Evolutionary conservation across 2,113 vertebrate genomes (phyloP), one percentile per base, ranked within the genome.

Genomic region (Neotragus pygmaeus): DNA sequence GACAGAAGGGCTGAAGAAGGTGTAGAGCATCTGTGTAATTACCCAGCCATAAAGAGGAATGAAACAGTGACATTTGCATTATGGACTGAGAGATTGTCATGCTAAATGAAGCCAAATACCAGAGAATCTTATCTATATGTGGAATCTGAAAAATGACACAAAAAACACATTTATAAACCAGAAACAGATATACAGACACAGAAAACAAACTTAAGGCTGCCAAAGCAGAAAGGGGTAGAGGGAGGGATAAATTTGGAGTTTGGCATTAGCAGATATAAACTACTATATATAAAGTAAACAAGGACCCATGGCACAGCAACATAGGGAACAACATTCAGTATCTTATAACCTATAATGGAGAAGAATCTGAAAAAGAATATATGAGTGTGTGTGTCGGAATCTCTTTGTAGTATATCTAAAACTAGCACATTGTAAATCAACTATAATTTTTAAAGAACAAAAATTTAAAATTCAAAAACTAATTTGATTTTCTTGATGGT

Each of bases 11-110:
- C 21, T 14, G 23, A 53, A 36, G 78, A 81, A 36, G 49, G 25
- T 25, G 12, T 8, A n/a, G 6, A 5, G 21, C 0, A 14, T 36
- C 19, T n/a, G 13, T 25, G 1, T 8, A n/a, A 36, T 53, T 36
- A 7, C 19, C 36, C 49, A 23, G 49, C 78, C 49, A 53, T 82
- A 53, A 9, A 36, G 25, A 82, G 4, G 78, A 82, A 36, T 5
- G 21, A 82, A 82, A 14, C 5, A 5, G 13, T 82, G 49, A 2
- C 49, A 55, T 82, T 5, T 36, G 49, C 33, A 55, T 33, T 33
- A 15, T 53, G 49, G 78, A 36, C 12, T 12, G 1, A 82, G 80
- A 82, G 49, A 25, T 9, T 25, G 36, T 36, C 49, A 36, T 8
- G 15, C 33, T 53, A 25, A 36, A n/a, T 82, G 49, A 82, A 36